Evolutionary conservation across 53 echinoderm and acorn worm species (phyloP), one percentile per base, ranked within the genome.

Genomic region (Paelopatides confundens): DNA sequence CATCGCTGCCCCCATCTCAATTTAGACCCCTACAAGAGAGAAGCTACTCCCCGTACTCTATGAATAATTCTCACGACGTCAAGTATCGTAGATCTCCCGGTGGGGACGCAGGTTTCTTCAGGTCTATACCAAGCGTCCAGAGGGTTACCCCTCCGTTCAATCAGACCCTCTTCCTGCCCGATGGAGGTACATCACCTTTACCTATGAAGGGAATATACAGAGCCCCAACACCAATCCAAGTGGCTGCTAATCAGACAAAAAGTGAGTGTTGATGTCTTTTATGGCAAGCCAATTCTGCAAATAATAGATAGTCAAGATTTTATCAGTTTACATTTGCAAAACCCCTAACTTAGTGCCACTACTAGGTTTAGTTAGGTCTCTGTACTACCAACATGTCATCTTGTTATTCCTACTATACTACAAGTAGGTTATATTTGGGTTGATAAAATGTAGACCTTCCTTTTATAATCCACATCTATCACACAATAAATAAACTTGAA

Each of bases 51-150:
- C 79, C 79, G 11, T 79, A 79, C 49, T 30, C 79, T 3, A 79
- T 51, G 51, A 79, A 79, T 34, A 51, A 51, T 46, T 23, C 52
- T 1, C 23, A 32, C 21, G 79, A 79, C 79, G 12, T 79, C 29
- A 29, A 33, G 52, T 79, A 50, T 32, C 79, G 38, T 0, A 30
- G 51, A n/a, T 69, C 62, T 1, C 87, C 58, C 27, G 37, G 38
- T 13, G 52, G 35, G 15, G 66, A 81, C 15, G 48, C 34, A 1
- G 68, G 66, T 46, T 12, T 43, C 14, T 93, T 90, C 62, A 81
- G 87, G 71, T 87, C 93, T 31, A 83, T 87, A 26, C 93, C 93
- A 51, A 84, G 81, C 36, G 90, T 93, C 13, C 93, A 93, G 78
- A 87, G 93, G 37, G 63, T 93, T 30, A 90, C 93, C 11, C 90